Evolutionary conservation across 2,113 vertebrate genomes (phyloP).

Genomic region (Psittacula cyanocephala): DNA sequence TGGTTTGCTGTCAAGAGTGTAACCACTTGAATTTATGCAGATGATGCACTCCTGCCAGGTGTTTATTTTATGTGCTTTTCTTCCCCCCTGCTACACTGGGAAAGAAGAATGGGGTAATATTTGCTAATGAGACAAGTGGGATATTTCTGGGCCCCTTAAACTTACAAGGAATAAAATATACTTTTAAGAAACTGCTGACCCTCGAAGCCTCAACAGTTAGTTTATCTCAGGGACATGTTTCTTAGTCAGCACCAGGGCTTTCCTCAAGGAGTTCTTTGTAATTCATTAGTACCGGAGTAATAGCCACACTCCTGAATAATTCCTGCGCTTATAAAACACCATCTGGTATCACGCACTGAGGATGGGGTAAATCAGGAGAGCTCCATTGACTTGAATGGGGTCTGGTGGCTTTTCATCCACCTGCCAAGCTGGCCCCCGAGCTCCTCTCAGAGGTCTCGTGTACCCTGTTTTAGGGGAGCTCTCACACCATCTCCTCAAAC

Average conservation of each 20-base stretch:
- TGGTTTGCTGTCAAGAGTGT: constrained; percentile 24
- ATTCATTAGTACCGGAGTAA: constrained; percentile 45
- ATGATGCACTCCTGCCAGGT: constrained; percentile 57
- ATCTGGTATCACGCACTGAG: not conserved
- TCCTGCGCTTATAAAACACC: constrained; percentile 48
- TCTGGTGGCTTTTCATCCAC: not conserved
- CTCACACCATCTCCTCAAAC: not conserved
- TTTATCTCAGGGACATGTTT: constrained; percentile 31
- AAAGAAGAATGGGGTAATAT: constrained; percentile 60
- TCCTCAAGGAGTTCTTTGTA: constrained; percentile 51
- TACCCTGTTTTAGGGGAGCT: not conserved
- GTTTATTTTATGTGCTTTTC: constrained; percentile 53
- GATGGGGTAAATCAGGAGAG: not conserved
- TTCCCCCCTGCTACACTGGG: not conserved
- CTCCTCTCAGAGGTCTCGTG: not conserved
- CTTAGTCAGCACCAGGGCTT: constrained; percentile 48
- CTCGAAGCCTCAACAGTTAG: constrained; percentile 39
- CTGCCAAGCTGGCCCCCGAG: not conserved
- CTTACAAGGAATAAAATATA: constrained; percentile 30
- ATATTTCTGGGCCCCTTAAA: constrained; percentile 34
- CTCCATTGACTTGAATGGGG: not conserved
- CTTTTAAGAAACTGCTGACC: constrained; percentile 56
- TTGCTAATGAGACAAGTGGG: constrained; percentile 64
- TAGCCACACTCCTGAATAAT: constrained; percentile 43
- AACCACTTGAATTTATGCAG: constrained; percentile 55